Base-by-base conservation (phyloP, 2,888 invertebrate species). In the Aplocera efformata region DNA sequence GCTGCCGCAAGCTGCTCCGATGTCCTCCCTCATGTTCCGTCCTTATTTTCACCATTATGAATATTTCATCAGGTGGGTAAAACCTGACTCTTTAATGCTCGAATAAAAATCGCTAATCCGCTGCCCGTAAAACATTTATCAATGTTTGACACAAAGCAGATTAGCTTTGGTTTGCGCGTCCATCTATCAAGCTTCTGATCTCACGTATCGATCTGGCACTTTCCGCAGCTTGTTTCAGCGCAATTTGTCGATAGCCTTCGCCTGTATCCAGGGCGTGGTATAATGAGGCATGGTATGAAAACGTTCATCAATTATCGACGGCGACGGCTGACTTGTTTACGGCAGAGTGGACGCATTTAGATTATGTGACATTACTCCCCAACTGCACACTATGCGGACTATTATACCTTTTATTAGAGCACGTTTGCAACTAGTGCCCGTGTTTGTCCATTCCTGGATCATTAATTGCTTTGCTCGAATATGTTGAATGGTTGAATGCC, bases 251-350 rank as follows among this genome's bases (percentile, higher is more conserved):
- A 60, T 73, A 77, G 77, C 85, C 86, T 85, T 84, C 81, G 67
- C 58, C 64, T 56, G 66, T 73, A 83, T 85, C 72, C 77, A 78
- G 83, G 78, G 79, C 85, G 75, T 72, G 72, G 73, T 79, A 77
- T 86, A 86, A 88, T 83, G 85, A 88, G 79, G 77, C 67, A 62
- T 71, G 72, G 69, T 70, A 82, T 78, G 82, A 79, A 80, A 85
- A 79, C 76, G 82, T 77, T 78, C 79, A 77, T 85, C 85, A 85
- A 86, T 88, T 86, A 86, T 84, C 85, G 84, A 76, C 76, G 70
- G 78, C 68, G 77, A 76, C 75, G 73, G 75, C 66, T 60, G 69
- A 67, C 75, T 76, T 84, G 84, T 85, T 86, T 86, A 84, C 83
- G 70, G 78, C 73, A 74, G 58, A 74, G 68, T 66, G 79, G 76